A percentile compares a stretch with the other conserved stretches of the same genome.
phyloP scores from a whole-genome alignment of 2,888 invertebrate genomes.

The Nephrocerus scutellatus region DNA sequence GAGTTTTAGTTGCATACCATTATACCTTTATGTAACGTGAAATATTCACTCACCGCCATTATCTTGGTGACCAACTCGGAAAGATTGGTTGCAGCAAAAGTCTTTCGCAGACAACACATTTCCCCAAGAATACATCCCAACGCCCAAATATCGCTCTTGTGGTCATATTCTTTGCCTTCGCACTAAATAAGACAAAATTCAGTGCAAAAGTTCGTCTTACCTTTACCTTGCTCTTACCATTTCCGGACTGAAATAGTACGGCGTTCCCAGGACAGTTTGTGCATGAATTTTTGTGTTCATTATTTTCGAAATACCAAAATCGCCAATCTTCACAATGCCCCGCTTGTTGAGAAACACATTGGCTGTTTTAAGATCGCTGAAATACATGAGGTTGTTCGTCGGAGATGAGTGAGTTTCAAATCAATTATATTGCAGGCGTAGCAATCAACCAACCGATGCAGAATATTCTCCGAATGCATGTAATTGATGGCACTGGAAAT shows the following conservation, averaged over 20 bases:
- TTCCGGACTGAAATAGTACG: constrained; percentile 67
- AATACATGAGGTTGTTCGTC: no score
- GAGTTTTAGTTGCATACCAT: neutral
- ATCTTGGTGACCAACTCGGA: constrained; percentile 68
- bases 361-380: constrained; percentile 66
- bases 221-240: constrained; percentile 49
- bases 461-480: constrained; percentile 62
- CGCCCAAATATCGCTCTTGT: constrained; percentile 74
- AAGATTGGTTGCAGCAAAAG: constrained; percentile 66
- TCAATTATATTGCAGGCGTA: constrained; percentile 5
- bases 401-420: no score
- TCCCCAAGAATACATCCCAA: constrained; percentile 70
- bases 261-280: constrained; percentile 65
- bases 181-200: constrained; percentile 49
- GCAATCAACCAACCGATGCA: constrained; percentile 49
- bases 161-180: constrained; percentile 67
- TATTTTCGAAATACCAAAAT: constrained; percentile 70
- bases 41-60: constrained; percentile 51
- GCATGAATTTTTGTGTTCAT: constrained; percentile 61
- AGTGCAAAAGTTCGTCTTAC: neutral
- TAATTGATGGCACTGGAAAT: constrained; percentile 63
- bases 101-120: constrained; percentile 63
- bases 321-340: constrained; percentile 62
- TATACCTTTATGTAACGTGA: constrained; percentile 1
- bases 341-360: constrained; percentile 65